Percentiles rank a stretch among this genome's conserved stretches.
phyloP scores from a whole-genome alignment of 2,888 invertebrate genomes.

The Amphiduros pacificus region DNA sequence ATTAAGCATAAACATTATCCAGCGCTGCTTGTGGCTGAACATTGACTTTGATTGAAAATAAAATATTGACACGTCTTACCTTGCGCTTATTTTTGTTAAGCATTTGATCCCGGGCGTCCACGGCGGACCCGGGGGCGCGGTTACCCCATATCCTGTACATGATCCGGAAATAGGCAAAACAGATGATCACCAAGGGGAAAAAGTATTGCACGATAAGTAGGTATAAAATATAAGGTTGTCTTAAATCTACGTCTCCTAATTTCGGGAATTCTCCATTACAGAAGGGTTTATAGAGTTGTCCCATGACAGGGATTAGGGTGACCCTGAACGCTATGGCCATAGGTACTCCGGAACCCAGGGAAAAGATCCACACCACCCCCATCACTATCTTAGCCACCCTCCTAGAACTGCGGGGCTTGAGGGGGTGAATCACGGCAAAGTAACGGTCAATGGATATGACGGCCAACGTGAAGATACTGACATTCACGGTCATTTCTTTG shows the following conservation, averaged over 20 bases:
- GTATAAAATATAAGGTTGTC: constrained; percentile 53
- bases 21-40: no score
- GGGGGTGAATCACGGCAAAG: constrained; percentile 60
- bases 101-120: constrained; percentile 77
- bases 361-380: constrained; percentile 74
- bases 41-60: no score
- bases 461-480: constrained; percentile 85
- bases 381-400: constrained; percentile 74
- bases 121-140: constrained; percentile 77
- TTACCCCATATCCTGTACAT: constrained; percentile 79
- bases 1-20: no score
- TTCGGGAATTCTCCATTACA: constrained; percentile 42
- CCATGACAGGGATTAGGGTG: constrained; percentile 19
- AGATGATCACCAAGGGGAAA: constrained; percentile 79
- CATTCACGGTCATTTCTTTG: constrained; percentile 82
- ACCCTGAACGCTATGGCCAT: constrained; percentile 63
- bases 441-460: constrained; percentile 86
- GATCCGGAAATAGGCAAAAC: constrained; percentile 80
- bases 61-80: constrained; percentile 62
- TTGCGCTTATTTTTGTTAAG: constrained; percentile 81
- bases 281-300: constrained; percentile 42
- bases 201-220: constrained; percentile 68
- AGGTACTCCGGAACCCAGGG: constrained; percentile 66
- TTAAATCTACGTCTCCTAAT: constrained; percentile 36
- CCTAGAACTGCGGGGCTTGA: constrained; percentile 71